These are phyloP conservation scores for Malurus splendens DNA, from an alignment of 2,797 vertebrate genomes.

Conservation along the genomic window DNA sequence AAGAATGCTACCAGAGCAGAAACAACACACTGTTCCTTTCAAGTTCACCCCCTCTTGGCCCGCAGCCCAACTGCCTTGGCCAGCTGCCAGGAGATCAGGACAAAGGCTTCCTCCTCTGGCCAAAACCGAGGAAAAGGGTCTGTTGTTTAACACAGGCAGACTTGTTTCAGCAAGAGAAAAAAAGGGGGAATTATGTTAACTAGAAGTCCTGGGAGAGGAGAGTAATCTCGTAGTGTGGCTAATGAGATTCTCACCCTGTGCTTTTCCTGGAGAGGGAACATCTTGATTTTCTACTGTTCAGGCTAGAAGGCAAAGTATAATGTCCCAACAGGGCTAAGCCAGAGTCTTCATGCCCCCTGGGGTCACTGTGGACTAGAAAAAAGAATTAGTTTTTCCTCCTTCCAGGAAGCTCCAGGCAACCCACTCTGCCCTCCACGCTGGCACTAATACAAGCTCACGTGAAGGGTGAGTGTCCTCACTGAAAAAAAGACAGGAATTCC, in stretches of 20 bases:
- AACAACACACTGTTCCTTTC: constrained; percentile 59
- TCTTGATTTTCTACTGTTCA: neutral
- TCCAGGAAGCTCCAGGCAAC: neutral
- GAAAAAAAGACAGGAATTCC: neutral
- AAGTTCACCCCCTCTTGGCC: constrained; percentile 52
- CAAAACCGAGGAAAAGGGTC: constrained; percentile 27
- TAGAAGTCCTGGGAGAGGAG: constrained; percentile 23
- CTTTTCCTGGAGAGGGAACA: neutral
- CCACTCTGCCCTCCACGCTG: neutral
- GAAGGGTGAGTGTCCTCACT: neutral
- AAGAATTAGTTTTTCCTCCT: neutral
- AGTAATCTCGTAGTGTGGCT: neutral
- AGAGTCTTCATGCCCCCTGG: rapidly evolving
- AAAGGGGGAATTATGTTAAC: constrained; percentile 18
- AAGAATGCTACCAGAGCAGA: constrained; percentile 55
- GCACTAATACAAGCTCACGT: rapidly evolving
- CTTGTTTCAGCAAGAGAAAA: constrained; percentile 42
- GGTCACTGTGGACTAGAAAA: neutral
- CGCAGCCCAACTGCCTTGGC: constrained; percentile 16
- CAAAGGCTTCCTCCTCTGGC: constrained; percentile 53
- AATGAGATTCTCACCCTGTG: constrained; percentile 26
- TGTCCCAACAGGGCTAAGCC: neutral
- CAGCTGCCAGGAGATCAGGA: constrained; percentile 17
- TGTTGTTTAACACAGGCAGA: constrained; percentile 55
- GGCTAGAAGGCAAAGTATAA: neutral